Conservation (phyloP, 2,797 vertebrate genomes). For the Enteromius afrohamiltoni region DNA sequence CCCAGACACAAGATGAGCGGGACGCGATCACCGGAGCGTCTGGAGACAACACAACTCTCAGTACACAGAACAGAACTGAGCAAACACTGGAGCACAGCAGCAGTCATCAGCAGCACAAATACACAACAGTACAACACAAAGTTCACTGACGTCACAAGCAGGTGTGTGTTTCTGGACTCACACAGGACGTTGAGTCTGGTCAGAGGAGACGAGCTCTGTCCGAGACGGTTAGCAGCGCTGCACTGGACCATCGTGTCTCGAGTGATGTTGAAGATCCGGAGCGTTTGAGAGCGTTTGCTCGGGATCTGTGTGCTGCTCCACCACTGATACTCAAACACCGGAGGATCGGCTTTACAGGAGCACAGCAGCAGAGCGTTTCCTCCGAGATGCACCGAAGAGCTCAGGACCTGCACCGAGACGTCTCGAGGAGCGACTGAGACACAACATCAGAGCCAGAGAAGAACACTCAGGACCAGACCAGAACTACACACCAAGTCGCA, state of each 20-base stretch:
- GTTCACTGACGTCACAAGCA: no score
- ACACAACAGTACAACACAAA: no score
- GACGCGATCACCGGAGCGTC: conserved; percentile 55
- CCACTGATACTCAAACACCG: conserved; percentile 75
- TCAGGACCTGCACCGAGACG: conserved; percentile 72
- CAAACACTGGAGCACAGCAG: no score
- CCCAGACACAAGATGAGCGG: conserved; percentile 64
- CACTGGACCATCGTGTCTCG: conserved; percentile 75
- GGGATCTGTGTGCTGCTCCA: conserved; percentile 67
- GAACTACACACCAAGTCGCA: background rate
- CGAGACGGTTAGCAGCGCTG: conserved; percentile 73
- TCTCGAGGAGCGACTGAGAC: conserved; percentile 76
- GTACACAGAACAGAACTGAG: no score
- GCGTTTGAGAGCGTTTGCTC: conserved; percentile 57
- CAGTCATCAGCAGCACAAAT: no score
- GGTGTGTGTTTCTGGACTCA: conserved; percentile 60
- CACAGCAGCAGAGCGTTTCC: conserved; percentile 74
- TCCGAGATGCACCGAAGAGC: conserved; percentile 72
- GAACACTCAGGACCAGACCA: no score
- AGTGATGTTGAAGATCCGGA: conserved; percentile 74
- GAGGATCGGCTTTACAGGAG: conserved; percentile 81
- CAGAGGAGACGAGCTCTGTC: conserved; percentile 72
- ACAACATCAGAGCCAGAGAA: background rate
- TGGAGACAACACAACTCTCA: conserved; percentile 4
- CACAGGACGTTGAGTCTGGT: conserved; percentile 74